Base-by-base conservation (phyloP, 2,113 vertebrate species). In the Chloropsis cyanopogon region DNA sequence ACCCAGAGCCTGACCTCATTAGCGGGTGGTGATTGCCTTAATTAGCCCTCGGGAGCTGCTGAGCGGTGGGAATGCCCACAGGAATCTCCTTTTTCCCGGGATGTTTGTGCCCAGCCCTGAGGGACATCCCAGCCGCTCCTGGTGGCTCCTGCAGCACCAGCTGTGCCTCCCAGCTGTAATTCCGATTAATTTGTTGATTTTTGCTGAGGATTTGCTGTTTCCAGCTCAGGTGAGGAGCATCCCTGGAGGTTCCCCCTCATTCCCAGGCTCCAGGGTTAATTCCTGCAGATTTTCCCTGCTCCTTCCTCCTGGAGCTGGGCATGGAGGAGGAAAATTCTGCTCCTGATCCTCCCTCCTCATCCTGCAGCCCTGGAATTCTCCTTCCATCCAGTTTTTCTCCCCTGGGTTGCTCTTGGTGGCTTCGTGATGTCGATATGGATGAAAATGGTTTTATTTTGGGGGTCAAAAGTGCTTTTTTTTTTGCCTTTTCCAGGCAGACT, bases 371-470 rank as follows among this genome's bases (percentile, higher is more conserved):
- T 23, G 63, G 49, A 17, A 4, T 52, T 90, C n/a, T 83, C 35
- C 56, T 63, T 41, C 26, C 35, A 25, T 17, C 11, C 46, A 0
- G 1, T 3, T 66, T 50, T 12, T 1, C 22, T 6, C 14, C 37
- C 39, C 56, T 26, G 69, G 25, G 9, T 12, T 16, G 6, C 24
- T 29, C 23, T 18, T 14, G 44, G 35, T 4, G 49, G 18, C 2
- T 50, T 20, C 4, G 0, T 9, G 64, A 4, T 33, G 6, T 49
- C 13, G 1, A 1, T 5, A 0, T 64, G 73, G 59, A n/a, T 47
- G 22, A 11, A 71, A 86, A 24, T 7, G 2, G 11, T 12, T 73
- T 81, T 35, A 19, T 54, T 60, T 33, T 21, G 16, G 22, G 57
- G 8, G 4, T 31, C 29, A 41, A 21, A 70, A 60, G 11, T 24